Conservation (phyloP, 2,888 invertebrate species). For the Schrankia costaestrigalis region DNA sequence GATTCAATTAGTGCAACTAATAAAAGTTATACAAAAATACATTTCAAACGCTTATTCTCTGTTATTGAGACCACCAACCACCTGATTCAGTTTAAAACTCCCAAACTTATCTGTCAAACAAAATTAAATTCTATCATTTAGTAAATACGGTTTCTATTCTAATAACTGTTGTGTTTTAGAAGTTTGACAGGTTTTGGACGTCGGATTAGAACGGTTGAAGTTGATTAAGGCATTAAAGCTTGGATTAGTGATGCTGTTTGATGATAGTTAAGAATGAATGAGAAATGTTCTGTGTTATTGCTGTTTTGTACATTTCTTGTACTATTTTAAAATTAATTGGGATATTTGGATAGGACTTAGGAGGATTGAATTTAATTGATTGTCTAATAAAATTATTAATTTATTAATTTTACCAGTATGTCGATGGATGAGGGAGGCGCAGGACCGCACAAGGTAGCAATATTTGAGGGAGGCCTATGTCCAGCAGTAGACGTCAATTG, state of each 20-base stretch:
- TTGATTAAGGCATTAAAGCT: constrained; percentile 14
- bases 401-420: no score
- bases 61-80: constrained; percentile 13
- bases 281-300: constrained; percentile 1
- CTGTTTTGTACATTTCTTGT: no score
- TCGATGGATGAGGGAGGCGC: no score
- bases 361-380: no score
- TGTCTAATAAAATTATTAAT: no score
- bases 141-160: constrained; percentile 11
- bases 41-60: constrained; percentile 4
- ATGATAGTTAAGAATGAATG: constrained; percentile 3
- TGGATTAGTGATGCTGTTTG: constrained; percentile 5
- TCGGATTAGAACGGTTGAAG: constrained; percentile 26
- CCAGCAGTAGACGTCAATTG: no score
- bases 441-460: no score
- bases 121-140: constrained; percentile 10
- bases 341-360: no score
- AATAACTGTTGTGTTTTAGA: constrained; percentile 12
- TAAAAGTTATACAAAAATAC: no score
- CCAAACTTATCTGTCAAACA: constrained; percentile 13
- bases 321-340: no score
- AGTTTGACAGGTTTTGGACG: constrained; percentile 34
- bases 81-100: constrained; percentile 27
- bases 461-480: no score
- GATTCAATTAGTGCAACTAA: no score